Percentiles rank a stretch among this genome's conserved stretches.
phyloP scores from a whole-genome alignment of 2,888 invertebrate genomes.

The Hydropsyche betteni region DNA sequence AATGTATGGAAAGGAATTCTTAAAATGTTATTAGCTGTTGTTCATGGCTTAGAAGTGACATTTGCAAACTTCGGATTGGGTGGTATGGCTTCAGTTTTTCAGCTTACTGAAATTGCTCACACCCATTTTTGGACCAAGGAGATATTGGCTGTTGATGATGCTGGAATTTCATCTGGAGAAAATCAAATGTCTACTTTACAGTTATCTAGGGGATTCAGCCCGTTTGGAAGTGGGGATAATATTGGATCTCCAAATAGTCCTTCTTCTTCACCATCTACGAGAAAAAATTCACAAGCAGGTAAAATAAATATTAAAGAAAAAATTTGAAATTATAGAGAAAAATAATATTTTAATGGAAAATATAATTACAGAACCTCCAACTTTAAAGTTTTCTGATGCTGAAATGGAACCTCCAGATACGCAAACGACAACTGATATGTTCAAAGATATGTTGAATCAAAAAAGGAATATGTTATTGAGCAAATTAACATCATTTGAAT shows the following conservation, averaged over 20 bases:
- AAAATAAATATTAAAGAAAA: slow-evolving; percentile 53
- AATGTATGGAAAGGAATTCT: slow-evolving; percentile 97
- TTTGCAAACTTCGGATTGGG: slow-evolving; percentile 93
- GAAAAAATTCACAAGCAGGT: slow-evolving; percentile 76
- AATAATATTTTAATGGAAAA: slow-evolving; percentile 56
- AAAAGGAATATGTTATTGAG: slow-evolving; percentile 88
- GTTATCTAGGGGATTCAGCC: slow-evolving; percentile 67
- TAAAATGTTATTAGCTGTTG: slow-evolving; percentile 88
- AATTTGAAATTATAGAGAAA: slow-evolving; percentile 46
- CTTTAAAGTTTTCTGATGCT: slow-evolving; percentile 66
- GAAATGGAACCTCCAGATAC: slow-evolving; percentile 73
- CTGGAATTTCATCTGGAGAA: slow-evolving; percentile 61
- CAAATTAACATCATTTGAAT: slow-evolving; percentile 88
- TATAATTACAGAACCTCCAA: slow-evolving; percentile 66
- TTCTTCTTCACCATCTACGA: slow-evolving; percentile 67
- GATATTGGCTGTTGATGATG: slow-evolving; percentile 69
- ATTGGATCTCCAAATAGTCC: slow-evolving; percentile 73
- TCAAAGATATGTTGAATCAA: slow-evolving; percentile 92
- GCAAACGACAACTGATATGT: slow-evolving; percentile 89
- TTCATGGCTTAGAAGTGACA: slow-evolving; percentile 90
- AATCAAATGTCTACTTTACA: slow-evolving; percentile 49
- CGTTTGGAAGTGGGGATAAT: slow-evolving; percentile 75
- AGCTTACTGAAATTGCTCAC: slow-evolving; percentile 97
- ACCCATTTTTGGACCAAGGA: slow-evolving; percentile 98
- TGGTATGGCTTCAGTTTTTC: slow-evolving; percentile 97